Conservation (phyloP, 2,888 invertebrate genomes). For the Andrena bucephala region DNA sequence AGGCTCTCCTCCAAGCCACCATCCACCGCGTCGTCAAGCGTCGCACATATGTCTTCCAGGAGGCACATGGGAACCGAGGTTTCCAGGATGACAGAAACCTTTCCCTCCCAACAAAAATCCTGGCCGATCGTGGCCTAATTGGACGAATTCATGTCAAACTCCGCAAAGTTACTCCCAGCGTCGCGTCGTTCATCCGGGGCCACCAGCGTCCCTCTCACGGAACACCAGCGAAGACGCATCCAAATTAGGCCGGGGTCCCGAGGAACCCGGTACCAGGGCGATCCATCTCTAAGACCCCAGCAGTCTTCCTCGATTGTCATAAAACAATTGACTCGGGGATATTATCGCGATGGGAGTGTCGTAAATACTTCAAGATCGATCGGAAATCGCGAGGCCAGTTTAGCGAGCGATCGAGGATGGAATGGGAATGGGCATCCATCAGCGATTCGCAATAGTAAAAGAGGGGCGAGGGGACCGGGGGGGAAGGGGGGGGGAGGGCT, state of each 20-base stretch:
- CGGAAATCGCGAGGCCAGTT: slow-evolving; percentile 71
- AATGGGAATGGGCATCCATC: slow-evolving; percentile 66
- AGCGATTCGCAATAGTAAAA: slow-evolving; percentile 44
- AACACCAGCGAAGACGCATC: slow-evolving; percentile 36
- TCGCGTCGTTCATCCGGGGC: slow-evolving; percentile 20
- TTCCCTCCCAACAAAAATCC: slow-evolving; percentile 8
- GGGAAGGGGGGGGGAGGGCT: not conserved
- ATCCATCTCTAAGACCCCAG: slow-evolving; percentile 18
- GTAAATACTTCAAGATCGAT: slow-evolving; percentile 73
- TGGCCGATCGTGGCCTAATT: slow-evolving; percentile 52
- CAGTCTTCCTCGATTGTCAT: slow-evolving; percentile 57
- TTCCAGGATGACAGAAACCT: slow-evolving; percentile 8
- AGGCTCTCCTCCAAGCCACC: not conserved
- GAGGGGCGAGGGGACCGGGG: not conserved
- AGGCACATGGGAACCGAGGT: not conserved
- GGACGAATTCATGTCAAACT: slow-evolving; percentile 50
- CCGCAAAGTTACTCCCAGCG: not conserved
- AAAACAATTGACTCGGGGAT: slow-evolving; percentile 62
- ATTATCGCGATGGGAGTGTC: slow-evolving; percentile 63
- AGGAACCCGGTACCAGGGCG: not conserved
- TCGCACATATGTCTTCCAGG: not conserved
- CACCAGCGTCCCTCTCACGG: not conserved
- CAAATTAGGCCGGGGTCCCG: slow-evolving; percentile 37
- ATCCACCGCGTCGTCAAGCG: not conserved
- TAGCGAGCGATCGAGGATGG: slow-evolving; percentile 48